phyloP scores from a whole-genome alignment of 2,113 vertebrate genomes.

The Prunella himalayana region DNA sequence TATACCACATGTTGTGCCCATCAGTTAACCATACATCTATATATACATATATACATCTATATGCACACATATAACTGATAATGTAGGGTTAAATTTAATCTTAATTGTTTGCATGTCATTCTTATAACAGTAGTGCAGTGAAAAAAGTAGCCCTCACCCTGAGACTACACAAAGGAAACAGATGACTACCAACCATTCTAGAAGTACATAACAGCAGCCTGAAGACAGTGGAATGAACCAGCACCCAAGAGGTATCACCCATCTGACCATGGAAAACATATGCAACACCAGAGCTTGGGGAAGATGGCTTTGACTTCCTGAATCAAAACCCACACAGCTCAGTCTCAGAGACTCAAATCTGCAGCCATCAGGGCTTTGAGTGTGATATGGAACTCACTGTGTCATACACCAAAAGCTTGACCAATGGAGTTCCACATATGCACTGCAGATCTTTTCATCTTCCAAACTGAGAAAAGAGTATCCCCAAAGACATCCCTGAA shows the following conservation, averaged over 20 bases:
- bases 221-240: neutral
- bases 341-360: neutral
- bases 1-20: neutral
- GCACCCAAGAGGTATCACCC: neutral
- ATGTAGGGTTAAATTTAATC: neutral
- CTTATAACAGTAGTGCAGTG: neutral
- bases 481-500: neutral
- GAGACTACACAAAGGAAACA: neutral
- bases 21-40: neutral
- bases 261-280: neutral
- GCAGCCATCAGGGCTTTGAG: neutral
- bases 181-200: neutral
- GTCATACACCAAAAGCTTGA: neutral
- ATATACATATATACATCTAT: neutral
- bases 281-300: neutral
- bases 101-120: neutral
- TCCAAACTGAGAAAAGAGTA: neutral
- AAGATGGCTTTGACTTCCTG: neutral
- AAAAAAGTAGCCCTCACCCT: neutral
- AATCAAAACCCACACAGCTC: rapidly evolving
- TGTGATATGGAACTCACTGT: neutral
- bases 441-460: neutral
- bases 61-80: neutral
- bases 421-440: neutral
- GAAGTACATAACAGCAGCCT: neutral